Conservation (phyloP, 2,888 invertebrate genomes). For the Drosophila infuscata region DNA sequence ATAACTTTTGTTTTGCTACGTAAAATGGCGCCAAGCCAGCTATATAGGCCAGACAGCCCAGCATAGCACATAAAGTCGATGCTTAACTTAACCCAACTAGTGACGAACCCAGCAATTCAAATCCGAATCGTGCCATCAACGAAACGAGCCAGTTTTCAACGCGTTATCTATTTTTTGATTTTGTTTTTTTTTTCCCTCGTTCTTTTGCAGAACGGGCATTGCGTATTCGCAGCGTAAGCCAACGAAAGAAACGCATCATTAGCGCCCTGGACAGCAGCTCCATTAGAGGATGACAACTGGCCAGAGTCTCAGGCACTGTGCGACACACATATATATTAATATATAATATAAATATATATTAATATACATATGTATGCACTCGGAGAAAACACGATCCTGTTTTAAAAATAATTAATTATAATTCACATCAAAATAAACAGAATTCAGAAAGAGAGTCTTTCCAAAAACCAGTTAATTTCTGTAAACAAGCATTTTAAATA, state of each 20-base stretch:
- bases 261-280: conserved; percentile 69
- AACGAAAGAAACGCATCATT: conserved; percentile 67
- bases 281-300: conserved; percentile 75
- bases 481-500: too few relatives aligned
- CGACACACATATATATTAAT: conserved; percentile 13
- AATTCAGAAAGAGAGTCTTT: background rate
- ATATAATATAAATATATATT: background rate
- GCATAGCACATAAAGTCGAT: conserved; percentile 48
- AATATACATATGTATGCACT: background rate
- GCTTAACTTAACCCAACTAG: conserved; percentile 42
- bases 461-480: background rate
- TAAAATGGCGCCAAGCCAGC: conserved; percentile 79
- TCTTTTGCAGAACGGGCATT: background rate
- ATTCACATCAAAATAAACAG: background rate
- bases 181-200: background rate
- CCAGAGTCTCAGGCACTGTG: conserved; percentile 65
- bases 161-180: conserved; percentile 23
- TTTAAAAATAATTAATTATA: background rate
- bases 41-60: conserved; percentile 75
- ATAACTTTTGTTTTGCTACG: conserved; percentile 79
- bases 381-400: background rate
- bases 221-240: conserved; percentile 32
- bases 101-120: conserved; percentile 61
- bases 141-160: conserved; percentile 19
- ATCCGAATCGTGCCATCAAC: conserved; percentile 71